phyloP scores from a whole-genome alignment of 2,888 invertebrate genomes.

The Drosophila antonietae region DNA sequence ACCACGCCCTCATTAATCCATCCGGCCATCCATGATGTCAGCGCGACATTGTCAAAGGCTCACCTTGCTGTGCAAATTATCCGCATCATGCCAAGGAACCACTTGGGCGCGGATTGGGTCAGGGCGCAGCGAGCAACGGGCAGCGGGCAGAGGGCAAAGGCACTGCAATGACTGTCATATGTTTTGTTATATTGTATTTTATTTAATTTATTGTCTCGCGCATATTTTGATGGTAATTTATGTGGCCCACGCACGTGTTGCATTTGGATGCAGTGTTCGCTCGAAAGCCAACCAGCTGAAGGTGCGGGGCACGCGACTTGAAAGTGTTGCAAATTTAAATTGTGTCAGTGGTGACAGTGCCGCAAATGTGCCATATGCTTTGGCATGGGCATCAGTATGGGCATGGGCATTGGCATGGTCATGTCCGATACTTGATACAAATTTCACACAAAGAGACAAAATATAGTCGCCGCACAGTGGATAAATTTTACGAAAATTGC shows the following conservation, averaged over 20 bases:
- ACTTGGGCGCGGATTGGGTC: neutral
- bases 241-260: constrained; percentile 72
- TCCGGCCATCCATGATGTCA: constrained; percentile 54
- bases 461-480: constrained; percentile 47
- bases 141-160: neutral
- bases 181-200: constrained; percentile 45
- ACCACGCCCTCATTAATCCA: constrained; percentile 43
- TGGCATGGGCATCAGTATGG: constrained; percentile 23
- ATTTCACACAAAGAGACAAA: constrained; percentile 48
- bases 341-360: constrained; percentile 65
- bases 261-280: constrained; percentile 17
- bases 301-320: constrained; percentile 20
- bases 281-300: neutral
- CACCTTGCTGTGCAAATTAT: constrained; percentile 44
- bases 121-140: neutral
- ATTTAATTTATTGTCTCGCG: constrained; percentile 63
- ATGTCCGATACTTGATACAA: constrained; percentile 60
- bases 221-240: constrained; percentile 67
- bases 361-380: constrained; percentile 19
- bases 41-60: constrained; percentile 45
- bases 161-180: constrained; percentile 31
- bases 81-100: constrained; percentile 18
- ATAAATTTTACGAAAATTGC: neutral
- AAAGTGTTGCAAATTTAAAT: constrained; percentile 57
- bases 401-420: constrained; percentile 42